phyloP scores from a whole-genome alignment of 2,113 vertebrate genomes.

The Cyrtonyx montezumae region DNA sequence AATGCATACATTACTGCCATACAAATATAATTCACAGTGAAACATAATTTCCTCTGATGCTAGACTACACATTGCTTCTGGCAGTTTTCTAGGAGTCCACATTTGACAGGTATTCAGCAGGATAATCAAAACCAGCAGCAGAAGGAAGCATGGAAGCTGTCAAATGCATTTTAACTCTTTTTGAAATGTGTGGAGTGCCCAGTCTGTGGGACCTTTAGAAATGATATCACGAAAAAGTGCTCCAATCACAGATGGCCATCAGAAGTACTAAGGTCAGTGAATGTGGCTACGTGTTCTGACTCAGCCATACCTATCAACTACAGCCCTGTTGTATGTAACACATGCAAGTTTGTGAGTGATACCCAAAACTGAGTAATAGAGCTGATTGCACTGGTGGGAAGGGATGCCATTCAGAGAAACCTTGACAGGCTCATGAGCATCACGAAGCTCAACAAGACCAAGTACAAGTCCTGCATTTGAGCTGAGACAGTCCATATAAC shows the following conservation, averaged over 20 bases:
- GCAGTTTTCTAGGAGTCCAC: not conserved
- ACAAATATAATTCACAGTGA: not conserved
- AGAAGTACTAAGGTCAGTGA: not conserved
- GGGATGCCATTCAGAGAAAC: not conserved
- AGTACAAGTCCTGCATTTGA: not conserved
- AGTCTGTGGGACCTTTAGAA: not conserved
- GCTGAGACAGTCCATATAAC: not conserved
- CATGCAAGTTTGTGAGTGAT: not conserved
- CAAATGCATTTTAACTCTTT: not conserved
- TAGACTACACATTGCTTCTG: not conserved
- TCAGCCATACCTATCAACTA: not conserved
- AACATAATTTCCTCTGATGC: not conserved
- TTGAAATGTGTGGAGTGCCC: not conserved
- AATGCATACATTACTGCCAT: not conserved
- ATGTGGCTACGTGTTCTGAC: not conserved
- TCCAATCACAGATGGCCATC: not conserved
- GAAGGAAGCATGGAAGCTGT: not conserved
- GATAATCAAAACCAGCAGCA: not conserved
- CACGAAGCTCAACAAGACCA: not conserved
- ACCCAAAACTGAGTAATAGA: not conserved
- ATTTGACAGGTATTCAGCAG: not conserved
- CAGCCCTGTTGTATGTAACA: not conserved
- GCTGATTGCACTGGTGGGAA: not conserved
- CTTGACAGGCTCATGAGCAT: not conserved
- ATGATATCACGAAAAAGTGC: not conserved